A percentile compares a stretch with the other conserved stretches of the same genome.
These are phyloP conservation scores for Sternarchorhynchus goeldii DNA, from an alignment of 2,797 vertebrate genomes.

Conservation along the genomic window DNA sequence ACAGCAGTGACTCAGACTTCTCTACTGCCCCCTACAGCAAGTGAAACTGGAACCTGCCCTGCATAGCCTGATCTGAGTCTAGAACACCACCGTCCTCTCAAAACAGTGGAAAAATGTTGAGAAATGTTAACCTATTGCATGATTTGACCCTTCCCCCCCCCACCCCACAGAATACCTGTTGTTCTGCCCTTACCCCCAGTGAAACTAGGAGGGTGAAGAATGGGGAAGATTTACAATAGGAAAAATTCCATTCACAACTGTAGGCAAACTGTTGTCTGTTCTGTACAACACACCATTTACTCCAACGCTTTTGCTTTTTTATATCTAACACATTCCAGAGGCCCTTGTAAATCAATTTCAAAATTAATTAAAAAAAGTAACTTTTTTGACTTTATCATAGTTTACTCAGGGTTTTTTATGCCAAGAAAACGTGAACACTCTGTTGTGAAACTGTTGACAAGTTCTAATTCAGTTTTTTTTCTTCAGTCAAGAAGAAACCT, in stretches of 20 bases:
- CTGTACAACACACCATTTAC: not conserved
- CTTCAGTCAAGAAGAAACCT: slow-evolving; percentile 2
- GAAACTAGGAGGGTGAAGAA: not conserved
- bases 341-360: slow-evolving; percentile 35
- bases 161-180: too few species aligned
- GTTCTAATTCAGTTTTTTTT: slow-evolving; percentile 39
- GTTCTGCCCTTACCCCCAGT: not conserved
- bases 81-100: slow-evolving; percentile 58
- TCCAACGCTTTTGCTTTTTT: slow-evolving; percentile 10
- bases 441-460: slow-evolving; percentile 68
- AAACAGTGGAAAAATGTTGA: slow-evolving; percentile 13
- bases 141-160: not conserved
- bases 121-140: slow-evolving; percentile 29
- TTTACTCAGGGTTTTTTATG: slow-evolving; percentile 85
- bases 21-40: slow-evolving; percentile 67
- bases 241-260: slow-evolving; percentile 8
- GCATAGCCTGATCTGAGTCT: slow-evolving; percentile 59
- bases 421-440: slow-evolving; percentile 68
- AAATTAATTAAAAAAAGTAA: slow-evolving; percentile 36
- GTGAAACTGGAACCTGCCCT: slow-evolving; percentile 48
- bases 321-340: slow-evolving; percentile 27
- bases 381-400: slow-evolving; percentile 61
- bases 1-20: slow-evolving; percentile 88
- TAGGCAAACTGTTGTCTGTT: slow-evolving; percentile 34
- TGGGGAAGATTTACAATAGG: not conserved